A percentile compares a stretch with the other conserved stretches of the same genome.
These are phyloP conservation scores for Tubulanus polymorphus DNA, from an alignment of 2,888 invertebrate species.

Conservation along the genomic window DNA sequence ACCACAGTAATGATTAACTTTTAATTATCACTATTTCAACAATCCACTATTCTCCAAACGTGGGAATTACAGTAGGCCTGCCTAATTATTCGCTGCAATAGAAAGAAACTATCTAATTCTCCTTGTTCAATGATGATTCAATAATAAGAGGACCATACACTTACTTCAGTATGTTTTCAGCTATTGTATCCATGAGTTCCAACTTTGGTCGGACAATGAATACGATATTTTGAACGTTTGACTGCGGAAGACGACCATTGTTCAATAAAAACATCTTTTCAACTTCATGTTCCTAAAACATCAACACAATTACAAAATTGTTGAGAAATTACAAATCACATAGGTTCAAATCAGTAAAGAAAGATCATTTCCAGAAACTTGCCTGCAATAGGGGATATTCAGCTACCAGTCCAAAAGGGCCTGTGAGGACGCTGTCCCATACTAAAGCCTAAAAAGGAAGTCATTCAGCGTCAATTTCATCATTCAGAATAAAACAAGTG, in stretches of 20 bases:
- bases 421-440: constrained; percentile 83
- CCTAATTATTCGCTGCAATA: too few species aligned
- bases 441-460: constrained; percentile 54
- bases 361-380: constrained; percentile 10
- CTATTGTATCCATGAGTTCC: constrained; percentile 77
- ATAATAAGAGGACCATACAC: too few species aligned
- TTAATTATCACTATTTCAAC: too few species aligned
- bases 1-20: too few species aligned
- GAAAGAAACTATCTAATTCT: too few species aligned
- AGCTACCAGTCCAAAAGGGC: constrained; percentile 81
- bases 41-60: too few species aligned
- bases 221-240: constrained; percentile 76
- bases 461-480: too few species aligned
- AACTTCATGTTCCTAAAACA: constrained; percentile 78
- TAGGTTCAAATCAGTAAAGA: neutral
- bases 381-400: constrained; percentile 63
- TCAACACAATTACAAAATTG: constrained; percentile 39
- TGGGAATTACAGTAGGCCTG: too few species aligned
- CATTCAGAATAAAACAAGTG: too few species aligned
- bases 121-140: too few species aligned
- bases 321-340: too few species aligned
- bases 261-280: constrained; percentile 76
- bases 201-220: constrained; percentile 82
- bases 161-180: constrained; percentile 68
- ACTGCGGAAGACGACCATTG: constrained; percentile 65